Evolutionary conservation across 2,113 vertebrate genomes (phyloP).

Genomic region (Brachyhypopomus gauderio): DNA sequence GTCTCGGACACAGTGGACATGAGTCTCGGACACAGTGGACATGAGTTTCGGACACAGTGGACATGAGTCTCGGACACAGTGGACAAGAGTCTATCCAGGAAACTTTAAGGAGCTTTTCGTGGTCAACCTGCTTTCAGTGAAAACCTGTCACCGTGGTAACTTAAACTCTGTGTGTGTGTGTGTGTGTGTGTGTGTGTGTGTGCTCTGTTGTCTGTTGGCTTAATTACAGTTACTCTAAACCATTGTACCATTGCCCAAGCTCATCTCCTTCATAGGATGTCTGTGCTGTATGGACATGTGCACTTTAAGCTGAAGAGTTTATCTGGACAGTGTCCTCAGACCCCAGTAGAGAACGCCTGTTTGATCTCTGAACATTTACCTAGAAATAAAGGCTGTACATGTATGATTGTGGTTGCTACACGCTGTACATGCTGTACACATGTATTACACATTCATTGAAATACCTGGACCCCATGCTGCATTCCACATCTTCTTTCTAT

Average conservation of each 20-base stretch:
- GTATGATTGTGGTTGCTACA: no score
- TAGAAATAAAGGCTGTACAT: background rate
- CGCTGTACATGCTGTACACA: no score
- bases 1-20: no score
- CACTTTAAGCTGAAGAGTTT: background rate
- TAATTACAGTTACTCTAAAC: slow-evolving; percentile 45
- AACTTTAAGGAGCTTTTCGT: background rate
- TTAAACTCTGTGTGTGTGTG: background rate
- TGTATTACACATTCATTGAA: no score
- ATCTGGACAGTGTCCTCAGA: background rate
- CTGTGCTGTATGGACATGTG: slow-evolving; percentile 43
- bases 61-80: no score
- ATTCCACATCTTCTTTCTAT: background rate
- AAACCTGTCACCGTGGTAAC: slow-evolving; percentile 16
- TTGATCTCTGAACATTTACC: background rate
- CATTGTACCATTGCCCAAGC: slow-evolving; percentile 36
- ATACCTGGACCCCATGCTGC: no score
- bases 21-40: background rate
- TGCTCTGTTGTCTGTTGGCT: slow-evolving; percentile 11
- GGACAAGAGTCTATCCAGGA: slow-evolving; percentile 27
- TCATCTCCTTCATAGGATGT: slow-evolving; percentile 48
- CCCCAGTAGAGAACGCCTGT: background rate
- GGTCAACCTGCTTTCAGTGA: slow-evolving; percentile 23
- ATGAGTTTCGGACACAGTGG: no score
- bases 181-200: no score